Conservation (phyloP, 2,888 invertebrate genomes). For the Monoplex corrugatus region DNA sequence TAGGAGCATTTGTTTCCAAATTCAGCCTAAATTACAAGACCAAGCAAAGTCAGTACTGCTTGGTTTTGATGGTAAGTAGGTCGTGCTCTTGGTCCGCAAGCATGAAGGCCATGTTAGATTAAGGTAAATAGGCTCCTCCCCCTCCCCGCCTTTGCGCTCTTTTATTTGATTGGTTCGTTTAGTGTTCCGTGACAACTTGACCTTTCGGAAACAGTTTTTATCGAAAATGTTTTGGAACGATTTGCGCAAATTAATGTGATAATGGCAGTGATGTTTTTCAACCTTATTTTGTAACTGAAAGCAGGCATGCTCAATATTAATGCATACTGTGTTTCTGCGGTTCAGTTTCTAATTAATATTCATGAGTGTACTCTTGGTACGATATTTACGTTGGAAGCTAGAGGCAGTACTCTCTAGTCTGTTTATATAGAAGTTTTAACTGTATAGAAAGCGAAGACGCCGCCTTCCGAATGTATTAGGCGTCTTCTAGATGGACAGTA, state of each 20-base stretch:
- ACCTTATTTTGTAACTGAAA: background rate
- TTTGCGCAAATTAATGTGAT: background rate
- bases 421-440: conserved; percentile 56
- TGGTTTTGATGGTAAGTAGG: background rate
- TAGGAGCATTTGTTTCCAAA: background rate
- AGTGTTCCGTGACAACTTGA: conserved; percentile 20
- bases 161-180: conserved; percentile 34
- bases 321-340: conserved; percentile 54
- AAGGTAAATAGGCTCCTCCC: background rate
- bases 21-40: background rate
- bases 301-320: background rate
- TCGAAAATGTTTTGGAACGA: background rate
- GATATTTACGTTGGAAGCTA: conserved; percentile 66
- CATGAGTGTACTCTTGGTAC: conserved; percentile 68
- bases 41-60: background rate
- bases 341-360: conserved; percentile 70
- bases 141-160: too few species aligned
- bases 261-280: too few species aligned
- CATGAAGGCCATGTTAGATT: background rate
- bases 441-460: conserved; percentile 60
- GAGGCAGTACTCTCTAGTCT: conserved; percentile 56
- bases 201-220: background rate
- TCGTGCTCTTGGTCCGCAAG: background rate
- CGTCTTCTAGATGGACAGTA: conserved; percentile 89
- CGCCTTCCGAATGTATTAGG: conserved; percentile 62